These are phyloP conservation scores for Erithacus rubecula DNA, from an alignment of 2,797 vertebrate genomes.

Conservation along the genomic window DNA sequence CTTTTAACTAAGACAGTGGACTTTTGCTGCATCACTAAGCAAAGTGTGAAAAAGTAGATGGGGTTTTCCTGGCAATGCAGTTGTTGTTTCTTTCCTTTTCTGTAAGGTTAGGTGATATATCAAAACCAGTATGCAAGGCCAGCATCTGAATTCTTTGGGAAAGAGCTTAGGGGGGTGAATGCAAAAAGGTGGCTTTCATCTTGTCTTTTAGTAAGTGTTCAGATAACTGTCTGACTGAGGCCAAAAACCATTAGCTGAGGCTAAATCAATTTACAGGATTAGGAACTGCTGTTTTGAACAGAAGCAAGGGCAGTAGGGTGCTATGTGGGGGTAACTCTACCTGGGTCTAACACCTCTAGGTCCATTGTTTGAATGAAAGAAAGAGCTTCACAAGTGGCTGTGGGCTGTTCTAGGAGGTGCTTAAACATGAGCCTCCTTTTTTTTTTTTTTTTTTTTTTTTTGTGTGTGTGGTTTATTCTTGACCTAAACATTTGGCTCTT, in stretches of 20 bases:
- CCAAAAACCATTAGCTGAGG: not conserved
- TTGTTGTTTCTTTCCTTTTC: not conserved
- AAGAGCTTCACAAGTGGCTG: not conserved
- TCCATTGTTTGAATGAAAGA: not conserved
- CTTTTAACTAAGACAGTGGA: not conserved
- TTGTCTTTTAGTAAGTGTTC: not conserved
- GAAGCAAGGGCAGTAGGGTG: not conserved
- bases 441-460: not conserved
- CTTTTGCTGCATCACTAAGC: not conserved
- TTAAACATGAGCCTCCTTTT: not conserved
- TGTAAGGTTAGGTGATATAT: not conserved
- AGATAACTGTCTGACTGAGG: not conserved
- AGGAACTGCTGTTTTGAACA: not conserved
- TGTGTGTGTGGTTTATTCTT: slow-evolving; percentile 46
- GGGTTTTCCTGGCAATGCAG: not conserved
- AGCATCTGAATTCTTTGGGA: not conserved
- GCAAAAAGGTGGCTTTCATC: not conserved
- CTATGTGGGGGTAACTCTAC: not conserved
- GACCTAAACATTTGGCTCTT: slow-evolving; percentile 18
- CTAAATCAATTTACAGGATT: not conserved
- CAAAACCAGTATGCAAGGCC: not conserved
- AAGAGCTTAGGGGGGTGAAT: not conserved
- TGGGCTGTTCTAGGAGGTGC: not conserved
- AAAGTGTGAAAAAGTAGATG: not conserved
- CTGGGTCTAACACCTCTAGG: not conserved